Base-by-base conservation (phyloP, 2,797 vertebrate genomes). In the Vultur gryphus region DNA sequence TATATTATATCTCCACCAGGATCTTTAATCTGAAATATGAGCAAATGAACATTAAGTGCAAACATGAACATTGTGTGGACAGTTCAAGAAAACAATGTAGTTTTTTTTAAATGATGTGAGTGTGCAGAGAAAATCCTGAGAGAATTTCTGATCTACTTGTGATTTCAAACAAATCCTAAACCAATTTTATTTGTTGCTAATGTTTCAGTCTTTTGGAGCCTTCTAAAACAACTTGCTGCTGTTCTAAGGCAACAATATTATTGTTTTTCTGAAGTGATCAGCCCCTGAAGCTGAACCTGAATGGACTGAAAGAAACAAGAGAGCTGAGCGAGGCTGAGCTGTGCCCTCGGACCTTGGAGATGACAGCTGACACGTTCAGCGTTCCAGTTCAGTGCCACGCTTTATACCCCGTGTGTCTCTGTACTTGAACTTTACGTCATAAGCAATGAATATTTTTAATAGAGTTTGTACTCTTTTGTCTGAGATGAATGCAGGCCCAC, bases 401-500 rank as follows among this genome's bases (percentile, higher is more conserved):
- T 91, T 59, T 25, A 21, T 39, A 9, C 69, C 51, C 65, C 0
- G 0, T 26, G 52, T 41, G 70, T 80, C 71, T 72, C 61, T 70
- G 37, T 20, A 17, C 90, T 84, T 82, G 85, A 93, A 70, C 89
- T 93, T 52, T 10, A 59, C 66, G 23, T 94, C 93, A 89, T 72
- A 66, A 70, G 89, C 90, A 83, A 43, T 76, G 90, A 92, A 73
- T 85, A 84, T 87, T 94, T 94, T 91, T 89, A 79, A 82, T 87
- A 10, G 84, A 29, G 66, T 89, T 89, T 92, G 89, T 94, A 41
- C 71, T 80, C 84, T 67, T 94, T 96, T 97, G 95, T 97, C 77
- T 82, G 88, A 71, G 62, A 48, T 92, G 84, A 96, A 94, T 95
- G 86, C 85, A 69, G 65, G 93, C 90, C 96, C 93, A 92, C 94